Conservation (phyloP, 2,888 invertebrate genomes). For the Noctua janthe region DNA sequence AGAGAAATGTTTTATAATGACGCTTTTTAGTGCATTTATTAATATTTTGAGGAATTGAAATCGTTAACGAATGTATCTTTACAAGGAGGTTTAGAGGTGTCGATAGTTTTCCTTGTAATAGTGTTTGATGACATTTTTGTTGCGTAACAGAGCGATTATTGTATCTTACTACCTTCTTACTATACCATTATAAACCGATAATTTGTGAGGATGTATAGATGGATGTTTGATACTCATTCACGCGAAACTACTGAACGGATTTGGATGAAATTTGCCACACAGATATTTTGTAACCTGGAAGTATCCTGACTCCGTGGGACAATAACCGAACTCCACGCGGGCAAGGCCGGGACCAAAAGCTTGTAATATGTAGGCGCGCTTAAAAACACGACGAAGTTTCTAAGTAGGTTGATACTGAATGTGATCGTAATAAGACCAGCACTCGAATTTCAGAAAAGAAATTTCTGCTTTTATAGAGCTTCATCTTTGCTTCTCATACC, state of each 20-base stretch:
- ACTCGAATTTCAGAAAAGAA: background rate
- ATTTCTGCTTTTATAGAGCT: background rate
- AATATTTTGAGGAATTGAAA: background rate
- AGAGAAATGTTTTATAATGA: constrained; percentile 22
- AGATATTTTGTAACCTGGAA: too few species aligned
- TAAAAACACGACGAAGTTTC: background rate
- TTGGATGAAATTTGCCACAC: too few species aligned
- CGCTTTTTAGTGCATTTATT: background rate
- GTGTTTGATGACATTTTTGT: background rate
- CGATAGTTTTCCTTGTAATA: background rate
- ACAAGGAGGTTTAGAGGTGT: background rate
- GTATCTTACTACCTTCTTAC: background rate
- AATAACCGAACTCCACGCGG: too few species aligned
- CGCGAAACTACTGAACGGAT: too few species aligned
- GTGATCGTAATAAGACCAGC: background rate
- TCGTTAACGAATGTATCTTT: background rate
- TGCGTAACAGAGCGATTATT: background rate
- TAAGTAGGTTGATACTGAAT: background rate
- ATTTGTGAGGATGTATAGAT: too few species aligned
- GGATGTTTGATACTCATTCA: too few species aligned
- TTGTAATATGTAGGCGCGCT: background rate
- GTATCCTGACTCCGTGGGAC: too few species aligned
- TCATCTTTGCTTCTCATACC: background rate
- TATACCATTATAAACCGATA: too few species aligned
- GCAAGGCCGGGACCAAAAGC: too few species aligned